Evolutionary conservation across 2,888 invertebrate species (phyloP), one percentile per base, ranked within the genome.

Genomic region (Lobophora halterata): DNA sequence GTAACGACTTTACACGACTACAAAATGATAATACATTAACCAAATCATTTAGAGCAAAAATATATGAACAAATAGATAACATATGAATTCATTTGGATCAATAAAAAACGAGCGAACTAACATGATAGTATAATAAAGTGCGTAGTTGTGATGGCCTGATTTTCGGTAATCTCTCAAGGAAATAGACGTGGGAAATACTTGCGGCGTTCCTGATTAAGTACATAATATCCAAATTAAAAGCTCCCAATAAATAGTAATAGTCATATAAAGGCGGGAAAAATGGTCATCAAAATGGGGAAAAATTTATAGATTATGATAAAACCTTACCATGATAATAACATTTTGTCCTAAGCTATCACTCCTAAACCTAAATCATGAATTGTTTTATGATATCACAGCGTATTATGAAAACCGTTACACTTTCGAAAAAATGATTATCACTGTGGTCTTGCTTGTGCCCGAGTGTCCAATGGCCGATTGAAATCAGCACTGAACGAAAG

Each of bases 321-420:
- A 46, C 20, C 83, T 79, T 62, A 85, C 85, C 83, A 78, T 23
- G 75, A 65, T 46, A 76, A 53, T 55, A 80, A 55, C 82, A 83
- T 85, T 52, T 56, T 72, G 46, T 46, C 42, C 46, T 43, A 46
- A 19, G 11, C 54, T 35, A 57, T 52, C 55, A 48, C 59, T 44
- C 33, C 42, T 35, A 49, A 33, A n/a, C n/a, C n/a, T n/a, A n/a
- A 60, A 69, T 43, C 68, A 77, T 71, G 50, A 73, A 72, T 61
- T 46, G 35, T 45, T 50, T 48, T 40, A 45, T 49, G 47, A 50
- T 46, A 46, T 52, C 28, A 46, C 46, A 34, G 28, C 30, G 32
- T 40, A 36, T 9, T 46, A 37, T 35, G 46, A 39, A 61, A 65
- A 51, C 53, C 61, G 58, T 69, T 69, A 63, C 51, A 55, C 48